Conservation (phyloP, 2,113 vertebrate species). For the Tragelaphus strepsiceros region DNA sequence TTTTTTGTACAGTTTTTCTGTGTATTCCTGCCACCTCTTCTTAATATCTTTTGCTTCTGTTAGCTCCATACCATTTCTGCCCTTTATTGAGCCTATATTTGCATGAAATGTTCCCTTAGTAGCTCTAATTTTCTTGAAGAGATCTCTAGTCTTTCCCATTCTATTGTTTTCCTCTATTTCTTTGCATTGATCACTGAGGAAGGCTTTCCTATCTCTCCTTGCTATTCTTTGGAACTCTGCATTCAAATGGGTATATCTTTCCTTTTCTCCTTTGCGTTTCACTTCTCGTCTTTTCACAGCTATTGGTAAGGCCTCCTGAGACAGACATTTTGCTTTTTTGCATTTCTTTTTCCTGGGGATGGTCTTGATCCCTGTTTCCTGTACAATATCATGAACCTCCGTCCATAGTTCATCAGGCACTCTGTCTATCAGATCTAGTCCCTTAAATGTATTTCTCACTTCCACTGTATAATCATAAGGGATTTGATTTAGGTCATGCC, state of each 20-base stretch:
- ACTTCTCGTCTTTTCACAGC: background rate
- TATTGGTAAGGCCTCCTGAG: background rate
- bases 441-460: background rate
- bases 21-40: background rate
- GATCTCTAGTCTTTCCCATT: background rate
- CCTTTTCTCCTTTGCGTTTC: background rate
- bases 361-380: background rate
- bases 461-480: background rate
- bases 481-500: background rate
- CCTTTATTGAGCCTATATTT: background rate
- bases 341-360: background rate
- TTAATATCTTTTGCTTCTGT: background rate
- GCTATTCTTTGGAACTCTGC: background rate
- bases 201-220: background rate
- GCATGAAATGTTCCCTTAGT: background rate
- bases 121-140: background rate
- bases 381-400: background rate
- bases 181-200: background rate
- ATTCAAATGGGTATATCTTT: background rate
- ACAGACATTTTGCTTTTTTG: background rate
- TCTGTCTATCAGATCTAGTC: background rate
- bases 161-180: background rate
- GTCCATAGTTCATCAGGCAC: background rate
- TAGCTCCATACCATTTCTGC: background rate
- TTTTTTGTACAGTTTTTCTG: background rate